Evolutionary conservation across 2,888 invertebrate genomes (phyloP).

Genomic region (Acanthosoma haemorrhoidale): DNA sequence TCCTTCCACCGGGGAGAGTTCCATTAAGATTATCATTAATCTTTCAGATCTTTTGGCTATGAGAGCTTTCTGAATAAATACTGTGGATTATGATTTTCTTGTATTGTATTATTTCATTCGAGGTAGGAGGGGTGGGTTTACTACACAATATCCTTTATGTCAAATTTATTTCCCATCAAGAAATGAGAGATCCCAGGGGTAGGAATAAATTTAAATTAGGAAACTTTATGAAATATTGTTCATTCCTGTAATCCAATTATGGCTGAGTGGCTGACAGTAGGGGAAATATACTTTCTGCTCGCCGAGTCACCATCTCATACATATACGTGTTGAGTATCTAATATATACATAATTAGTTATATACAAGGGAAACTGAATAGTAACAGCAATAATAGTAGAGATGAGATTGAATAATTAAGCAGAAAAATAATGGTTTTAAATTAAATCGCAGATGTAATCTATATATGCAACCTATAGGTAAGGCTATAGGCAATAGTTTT

Average conservation of each 20-base stretch:
- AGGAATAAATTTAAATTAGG: slow-evolving; percentile 2
- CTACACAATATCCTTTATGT: slow-evolving; percentile 5
- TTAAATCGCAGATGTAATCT: too few species aligned
- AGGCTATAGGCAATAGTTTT: too few species aligned
- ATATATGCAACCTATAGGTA: too few species aligned
- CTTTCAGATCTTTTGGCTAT: slow-evolving; percentile 5
- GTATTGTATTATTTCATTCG: background rate
- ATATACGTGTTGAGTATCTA: too few species aligned
- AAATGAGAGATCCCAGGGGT: slow-evolving; percentile 2
- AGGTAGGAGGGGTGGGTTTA: too few species aligned
- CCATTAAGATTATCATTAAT: slow-evolving; percentile 14
- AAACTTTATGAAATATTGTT: slow-evolving; percentile 6
- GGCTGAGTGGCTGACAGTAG: background rate
- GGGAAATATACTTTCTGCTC: too few species aligned
- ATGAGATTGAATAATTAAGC: too few species aligned
- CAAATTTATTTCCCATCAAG: slow-evolving; percentile 14
- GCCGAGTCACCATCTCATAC: background rate
- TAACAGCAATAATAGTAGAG: too few species aligned
- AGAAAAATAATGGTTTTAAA: too few species aligned
- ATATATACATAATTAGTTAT: too few species aligned
- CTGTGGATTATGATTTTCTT: slow-evolving; percentile 7
- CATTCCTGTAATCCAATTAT: background rate
- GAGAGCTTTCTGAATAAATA: slow-evolving; percentile 11
- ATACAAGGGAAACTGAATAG: too few species aligned
- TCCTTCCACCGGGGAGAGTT: background rate